These are phyloP conservation scores for Narcine bancroftii DNA, from an alignment of 2,113 vertebrate genomes.

Conservation along the genomic window DNA sequence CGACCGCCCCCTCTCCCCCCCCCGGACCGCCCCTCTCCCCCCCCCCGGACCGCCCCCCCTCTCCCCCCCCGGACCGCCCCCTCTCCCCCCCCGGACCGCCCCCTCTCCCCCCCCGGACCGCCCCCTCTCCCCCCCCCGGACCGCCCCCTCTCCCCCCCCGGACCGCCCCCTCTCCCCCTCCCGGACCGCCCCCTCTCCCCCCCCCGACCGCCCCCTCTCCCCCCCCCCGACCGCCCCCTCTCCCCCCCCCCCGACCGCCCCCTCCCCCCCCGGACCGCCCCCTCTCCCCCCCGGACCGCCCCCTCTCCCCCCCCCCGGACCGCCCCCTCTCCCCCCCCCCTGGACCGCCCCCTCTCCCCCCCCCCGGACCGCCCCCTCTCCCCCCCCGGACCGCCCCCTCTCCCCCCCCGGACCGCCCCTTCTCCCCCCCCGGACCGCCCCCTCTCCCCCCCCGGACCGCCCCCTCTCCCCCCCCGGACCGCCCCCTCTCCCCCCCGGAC, in stretches of 20 bases:
- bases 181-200: background rate
- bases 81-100: too few relatives aligned
- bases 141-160: background rate
- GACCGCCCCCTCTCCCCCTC: background rate
- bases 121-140: background rate
- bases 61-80: too few relatives aligned
- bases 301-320: fast-evolving
- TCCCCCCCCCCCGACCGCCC: background rate
- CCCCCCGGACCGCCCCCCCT: too few relatives aligned
- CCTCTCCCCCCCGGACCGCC: background rate
- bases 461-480: too few relatives aligned
- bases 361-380: background rate
- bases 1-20: too few relatives aligned
- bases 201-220: background rate
- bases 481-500: background rate
- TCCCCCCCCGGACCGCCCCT: background rate
- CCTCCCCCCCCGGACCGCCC: background rate
- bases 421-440: background rate
- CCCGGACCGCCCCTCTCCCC: too few relatives aligned
- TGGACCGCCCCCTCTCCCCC: too few relatives aligned
- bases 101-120: too few relatives aligned
- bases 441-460: background rate
- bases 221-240: background rate
- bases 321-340: background rate
- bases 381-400: background rate